phyloP scores from a whole-genome alignment of 2,888 invertebrate genomes.

The Ichneumoninae sp. region DNA sequence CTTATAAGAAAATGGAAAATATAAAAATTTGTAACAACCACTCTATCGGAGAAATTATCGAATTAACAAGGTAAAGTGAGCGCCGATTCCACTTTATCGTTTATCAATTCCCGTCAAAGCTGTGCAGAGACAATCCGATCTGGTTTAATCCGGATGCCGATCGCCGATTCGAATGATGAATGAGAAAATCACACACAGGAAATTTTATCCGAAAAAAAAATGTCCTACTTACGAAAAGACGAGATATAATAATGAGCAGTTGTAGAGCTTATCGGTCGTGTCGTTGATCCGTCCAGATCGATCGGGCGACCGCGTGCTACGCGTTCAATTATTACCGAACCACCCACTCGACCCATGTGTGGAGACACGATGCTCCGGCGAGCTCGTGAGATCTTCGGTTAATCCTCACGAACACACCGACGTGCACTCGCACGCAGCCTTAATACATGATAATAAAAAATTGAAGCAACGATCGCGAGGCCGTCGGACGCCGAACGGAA shows the following conservation, averaged over 20 bases:
- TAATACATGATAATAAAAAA: not conserved
- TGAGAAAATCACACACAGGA: slow-evolving; percentile 13
- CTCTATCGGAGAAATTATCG: not conserved
- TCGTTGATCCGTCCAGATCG: slow-evolving; percentile 44
- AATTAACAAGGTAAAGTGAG: not conserved
- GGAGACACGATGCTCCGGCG: not conserved
- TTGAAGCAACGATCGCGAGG: slow-evolving; percentile 37
- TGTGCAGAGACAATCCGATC: not conserved
- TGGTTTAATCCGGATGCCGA: not conserved
- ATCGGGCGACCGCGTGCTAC: slow-evolving; percentile 9
- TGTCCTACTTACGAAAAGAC: not conserved
- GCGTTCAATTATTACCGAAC: slow-evolving; percentile 48
- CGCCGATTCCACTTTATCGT: not conserved
- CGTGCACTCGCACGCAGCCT: not conserved
- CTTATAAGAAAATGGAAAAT: too few relatives aligned
- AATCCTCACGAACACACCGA: slow-evolving; percentile 35
- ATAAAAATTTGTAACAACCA: not conserved
- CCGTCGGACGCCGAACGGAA: slow-evolving; percentile 63
- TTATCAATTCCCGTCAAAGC: not conserved
- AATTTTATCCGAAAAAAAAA: slow-evolving; percentile 15
- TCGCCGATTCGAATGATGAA: not conserved
- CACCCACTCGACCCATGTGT: not conserved
- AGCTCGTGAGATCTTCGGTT: slow-evolving; percentile 41
- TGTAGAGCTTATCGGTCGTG: slow-evolving; percentile 40
- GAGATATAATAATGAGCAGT: not conserved